phyloP scores from a whole-genome alignment of 2,888 invertebrate genomes.

The Blomia tropicalis region DNA sequence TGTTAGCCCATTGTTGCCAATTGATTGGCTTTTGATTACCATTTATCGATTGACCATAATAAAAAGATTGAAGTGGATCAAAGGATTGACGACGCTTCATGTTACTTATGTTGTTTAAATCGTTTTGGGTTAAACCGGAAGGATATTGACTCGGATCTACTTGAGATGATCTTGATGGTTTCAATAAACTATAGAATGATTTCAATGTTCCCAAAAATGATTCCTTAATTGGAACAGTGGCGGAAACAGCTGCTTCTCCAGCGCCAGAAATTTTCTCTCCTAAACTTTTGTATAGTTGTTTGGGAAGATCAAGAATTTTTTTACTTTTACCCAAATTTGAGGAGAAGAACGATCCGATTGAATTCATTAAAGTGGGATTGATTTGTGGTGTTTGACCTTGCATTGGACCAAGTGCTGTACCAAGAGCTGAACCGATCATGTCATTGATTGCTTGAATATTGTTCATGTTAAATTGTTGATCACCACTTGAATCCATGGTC shows the following conservation, averaged over 20 bases:
- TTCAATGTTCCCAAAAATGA: neutral
- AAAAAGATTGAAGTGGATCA: neutral
- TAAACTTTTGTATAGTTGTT: neutral
- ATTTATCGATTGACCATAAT: neutral
- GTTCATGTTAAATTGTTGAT: neutral
- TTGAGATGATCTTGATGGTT: neutral
- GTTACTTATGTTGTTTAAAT: too few species aligned
- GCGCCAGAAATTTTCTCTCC: slow-evolving; percentile 3
- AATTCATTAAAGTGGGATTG: neutral
- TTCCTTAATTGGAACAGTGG: slow-evolving; percentile 7
- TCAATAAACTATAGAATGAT: slow-evolving; percentile 4
- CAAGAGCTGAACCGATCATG: neutral
- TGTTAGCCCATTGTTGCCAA: neutral
- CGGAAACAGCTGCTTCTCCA: neutral
- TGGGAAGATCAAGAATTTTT: slow-evolving; percentile 8
- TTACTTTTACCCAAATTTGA: neutral
- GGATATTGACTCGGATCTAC: neutral
- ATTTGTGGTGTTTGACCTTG: neutral
- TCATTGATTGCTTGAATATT: neutral
- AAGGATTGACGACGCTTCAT: neutral
- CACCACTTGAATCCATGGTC: neutral
- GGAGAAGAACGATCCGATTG: neutral
- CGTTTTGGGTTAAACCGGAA: neutral
- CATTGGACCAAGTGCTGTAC: neutral
- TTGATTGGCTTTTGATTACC: neutral